Evolutionary conservation across 2,113 vertebrate genomes (phyloP), one percentile per base, ranked within the genome.

Genomic region (Pedetes capensis): DNA sequence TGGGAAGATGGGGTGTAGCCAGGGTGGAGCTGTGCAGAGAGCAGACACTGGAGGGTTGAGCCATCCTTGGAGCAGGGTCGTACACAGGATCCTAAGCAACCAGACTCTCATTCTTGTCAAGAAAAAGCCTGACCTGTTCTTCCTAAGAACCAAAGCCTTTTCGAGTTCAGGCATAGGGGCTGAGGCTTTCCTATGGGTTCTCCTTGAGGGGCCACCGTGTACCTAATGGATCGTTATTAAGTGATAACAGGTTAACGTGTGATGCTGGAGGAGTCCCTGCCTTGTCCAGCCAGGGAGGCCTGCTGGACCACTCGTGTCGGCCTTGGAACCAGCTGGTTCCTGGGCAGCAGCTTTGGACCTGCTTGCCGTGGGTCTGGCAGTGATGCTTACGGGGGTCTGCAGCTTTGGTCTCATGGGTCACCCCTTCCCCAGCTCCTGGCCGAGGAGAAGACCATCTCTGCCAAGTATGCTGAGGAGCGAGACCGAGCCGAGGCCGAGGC

Each of bases 401-500:
- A 32, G 82, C 44, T 59, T 81, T 42, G 5, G 74, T 96, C 68
- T 96, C 85, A 94, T 1, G 59, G 32, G 13, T 82, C 72, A 3
- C 94, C 13, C 57, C 13, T 95, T 8, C 61, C 87, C 59, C 53
- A 99, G 99, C 97, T 99, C 0, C 89, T 99, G 98, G 98, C 98
- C 0, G 99, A 99, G 87, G 99, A 99, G 96, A 99, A 99, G 96
- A 98, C 94, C 78, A 97, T 99, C 93, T 99, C 99, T 0, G 98
- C 98, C 86, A 99, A 99, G 96, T 98, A 99, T 0, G 98, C 98
- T 0, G 99, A 99, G 93, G 99, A 99, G 61, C 98, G 98, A 1
- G 99, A 99, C 95, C 98, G 98, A 0, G 98, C 99, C 0, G 98
- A 99, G 96, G 99, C 99, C 0, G 99, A 99, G 97, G 99, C 99